A percentile compares a stretch with the other conserved stretches of the same genome.
Evolutionary conservation across 1,140 invertebrate genomes (phyloP).

Genomic region (Bicyclus anynana): DNA sequence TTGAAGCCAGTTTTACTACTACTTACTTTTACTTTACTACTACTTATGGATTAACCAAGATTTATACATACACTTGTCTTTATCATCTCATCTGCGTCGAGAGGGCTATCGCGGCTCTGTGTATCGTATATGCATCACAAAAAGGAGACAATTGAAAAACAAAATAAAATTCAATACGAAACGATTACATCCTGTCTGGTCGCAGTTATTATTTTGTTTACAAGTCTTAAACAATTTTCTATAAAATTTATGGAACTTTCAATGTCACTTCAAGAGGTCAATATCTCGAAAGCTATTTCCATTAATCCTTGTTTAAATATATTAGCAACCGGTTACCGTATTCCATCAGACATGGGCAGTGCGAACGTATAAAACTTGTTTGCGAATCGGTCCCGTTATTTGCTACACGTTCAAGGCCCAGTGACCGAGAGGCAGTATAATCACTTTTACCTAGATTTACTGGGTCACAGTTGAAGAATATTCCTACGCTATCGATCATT

Average conservation of each 20-base stretch:
- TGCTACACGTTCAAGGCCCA: conserved; percentile 3
- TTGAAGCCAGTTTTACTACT: too few relatives aligned
- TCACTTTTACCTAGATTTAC: conserved; percentile 25
- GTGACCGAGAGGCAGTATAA: conserved; percentile 18
- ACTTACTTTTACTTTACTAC: too few relatives aligned
- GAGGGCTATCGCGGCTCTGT: too few relatives aligned
- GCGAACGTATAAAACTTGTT: conserved; percentile 14
- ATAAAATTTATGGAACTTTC: not conserved
- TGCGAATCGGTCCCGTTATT: conserved; percentile 24
- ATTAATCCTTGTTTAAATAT: not conserved
- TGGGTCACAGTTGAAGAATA: conserved; percentile 1
- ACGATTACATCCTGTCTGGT: not conserved
- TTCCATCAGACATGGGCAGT: not conserved
- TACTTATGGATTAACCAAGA: too few relatives aligned
- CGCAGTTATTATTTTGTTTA: not conserved
- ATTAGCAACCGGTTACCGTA: not conserved
- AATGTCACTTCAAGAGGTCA: conserved; percentile 4
- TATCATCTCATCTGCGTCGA: too few relatives aligned
- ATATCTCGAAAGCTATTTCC: conserved; percentile 5
- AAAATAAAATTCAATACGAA: not conserved
- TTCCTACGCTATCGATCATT: not conserved
- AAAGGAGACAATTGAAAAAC: too few relatives aligned
- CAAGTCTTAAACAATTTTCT: not conserved
- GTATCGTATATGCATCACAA: too few relatives aligned
- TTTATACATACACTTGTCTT: too few relatives aligned